Percentiles rank a stretch among this genome's conserved stretches.
These are phyloP conservation scores for Noctua janthina DNA, from an alignment of 2,888 invertebrate species.

Conservation along the genomic window DNA sequence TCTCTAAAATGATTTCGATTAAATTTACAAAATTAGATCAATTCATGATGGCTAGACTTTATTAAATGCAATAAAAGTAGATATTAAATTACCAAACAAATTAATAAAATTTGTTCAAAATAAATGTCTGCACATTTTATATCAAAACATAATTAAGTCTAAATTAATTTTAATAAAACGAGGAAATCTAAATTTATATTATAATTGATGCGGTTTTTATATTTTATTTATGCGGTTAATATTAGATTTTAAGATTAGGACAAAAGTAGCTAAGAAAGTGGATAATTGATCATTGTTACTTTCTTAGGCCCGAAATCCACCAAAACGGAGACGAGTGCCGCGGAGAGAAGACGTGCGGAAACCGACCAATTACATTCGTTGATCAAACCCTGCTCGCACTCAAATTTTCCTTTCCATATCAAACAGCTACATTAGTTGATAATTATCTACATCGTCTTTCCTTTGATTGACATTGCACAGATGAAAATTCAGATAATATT, in stretches of 20 bases:
- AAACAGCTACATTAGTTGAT: no score
- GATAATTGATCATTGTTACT: not conserved
- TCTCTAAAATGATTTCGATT: not conserved
- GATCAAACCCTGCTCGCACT: no score
- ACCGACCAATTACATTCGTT: no score
- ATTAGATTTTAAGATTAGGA: not conserved
- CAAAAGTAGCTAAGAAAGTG: not conserved
- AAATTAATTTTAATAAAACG: slow-evolving; percentile 25
- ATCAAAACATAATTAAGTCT: slow-evolving; percentile 26
- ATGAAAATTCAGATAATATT: not conserved
- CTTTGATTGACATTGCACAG: not conserved
- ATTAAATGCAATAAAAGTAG: not conserved
- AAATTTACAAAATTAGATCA: not conserved
- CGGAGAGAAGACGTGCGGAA: no score
- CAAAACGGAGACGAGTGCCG: no score
- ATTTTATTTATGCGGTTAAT: not conserved
- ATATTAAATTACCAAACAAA: not conserved
- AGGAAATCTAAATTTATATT: slow-evolving; percentile 1
- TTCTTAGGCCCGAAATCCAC: no score
- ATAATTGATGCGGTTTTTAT: not conserved
- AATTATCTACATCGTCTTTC: no score
- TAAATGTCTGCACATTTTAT: slow-evolving; percentile 5
- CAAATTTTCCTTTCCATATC: no score
- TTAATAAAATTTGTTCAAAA: not conserved
- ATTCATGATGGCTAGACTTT: not conserved